phyloP scores from a whole-genome alignment of 2,888 invertebrate species.

The Drosophila ochracea region DNA sequence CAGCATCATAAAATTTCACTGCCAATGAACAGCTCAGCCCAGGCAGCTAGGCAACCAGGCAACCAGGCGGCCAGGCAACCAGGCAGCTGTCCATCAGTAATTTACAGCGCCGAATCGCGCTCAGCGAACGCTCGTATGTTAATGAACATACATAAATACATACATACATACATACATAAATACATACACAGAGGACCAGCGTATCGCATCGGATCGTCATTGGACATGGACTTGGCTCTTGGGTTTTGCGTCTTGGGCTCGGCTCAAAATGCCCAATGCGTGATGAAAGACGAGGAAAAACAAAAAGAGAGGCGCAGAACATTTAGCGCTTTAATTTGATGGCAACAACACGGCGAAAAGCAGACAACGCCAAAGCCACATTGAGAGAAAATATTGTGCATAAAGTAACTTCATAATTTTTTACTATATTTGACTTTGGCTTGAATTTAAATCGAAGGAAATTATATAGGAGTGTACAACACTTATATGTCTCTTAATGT shows the following conservation, averaged over 20 bases:
- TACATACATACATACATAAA: not conserved
- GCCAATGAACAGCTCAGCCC: conserved; percentile 33
- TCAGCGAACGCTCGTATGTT: conserved; percentile 60
- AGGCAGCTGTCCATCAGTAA: conserved; percentile 63
- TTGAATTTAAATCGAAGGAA: not conserved
- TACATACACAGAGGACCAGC: not conserved
- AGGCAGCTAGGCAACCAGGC: not conserved
- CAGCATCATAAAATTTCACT: conserved; percentile 74
- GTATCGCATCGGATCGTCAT: conserved; percentile 43
- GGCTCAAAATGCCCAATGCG: conserved; percentile 44
- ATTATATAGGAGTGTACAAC: not conserved
- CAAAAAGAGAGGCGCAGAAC: conserved; percentile 55
- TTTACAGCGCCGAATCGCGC: conserved; percentile 47
- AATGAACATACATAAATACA: conserved; percentile 42
- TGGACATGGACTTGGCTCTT: conserved; percentile 24
- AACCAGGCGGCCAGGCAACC: not conserved
- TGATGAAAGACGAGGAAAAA: conserved; percentile 70
- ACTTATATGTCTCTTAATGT: not conserved
- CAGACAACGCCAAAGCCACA: conserved; percentile 17
- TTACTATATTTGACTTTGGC: not conserved
- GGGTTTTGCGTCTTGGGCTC: conserved; percentile 15
- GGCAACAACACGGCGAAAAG: conserved; percentile 56
- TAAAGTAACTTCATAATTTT: not conserved
- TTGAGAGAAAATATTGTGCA: conserved; percentile 24
- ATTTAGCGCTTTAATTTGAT: conserved; percentile 78